Conservation (phyloP, 1,140 invertebrate genomes). For the Phocides pigmalion region DNA sequence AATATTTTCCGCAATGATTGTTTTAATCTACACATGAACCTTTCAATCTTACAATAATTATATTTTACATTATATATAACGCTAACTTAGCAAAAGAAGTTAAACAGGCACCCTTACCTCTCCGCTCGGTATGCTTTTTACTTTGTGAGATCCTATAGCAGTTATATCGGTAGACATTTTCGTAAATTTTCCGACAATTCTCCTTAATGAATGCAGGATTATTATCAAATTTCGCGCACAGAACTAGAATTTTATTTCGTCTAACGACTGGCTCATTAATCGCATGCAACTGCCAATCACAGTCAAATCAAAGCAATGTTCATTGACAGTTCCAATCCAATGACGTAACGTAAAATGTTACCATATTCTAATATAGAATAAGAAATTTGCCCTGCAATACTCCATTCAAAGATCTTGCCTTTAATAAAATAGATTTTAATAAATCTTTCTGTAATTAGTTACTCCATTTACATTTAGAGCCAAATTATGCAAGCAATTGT, state of each 20-base stretch:
- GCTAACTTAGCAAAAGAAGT: not conserved
- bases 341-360: not conserved
- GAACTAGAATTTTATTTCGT: slow-evolving; percentile 15
- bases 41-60: not conserved
- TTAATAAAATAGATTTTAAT: too few species aligned
- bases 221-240: slow-evolving; percentile 28
- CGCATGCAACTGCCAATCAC: slow-evolving; percentile 4
- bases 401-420: too few species aligned
- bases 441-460: too few species aligned
- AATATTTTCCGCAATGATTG: too few species aligned
- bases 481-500: too few species aligned
- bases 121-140: slow-evolving; percentile 60
- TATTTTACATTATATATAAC: not conserved
- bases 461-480: too few species aligned
- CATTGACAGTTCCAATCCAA: too few species aligned
- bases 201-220: not conserved
- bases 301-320: not conserved
- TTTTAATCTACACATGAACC: too few species aligned
- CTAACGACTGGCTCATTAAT: not conserved
- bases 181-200: not conserved
- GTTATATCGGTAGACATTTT: slow-evolving; percentile 62
- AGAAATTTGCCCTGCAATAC: too few species aligned
- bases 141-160: slow-evolving; percentile 59
- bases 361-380: too few species aligned
- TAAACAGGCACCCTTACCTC: slow-evolving; percentile 53